A percentile compares a stretch with the other conserved stretches of the same genome.
Conservation (phyloP, 1,140 invertebrate genomes). For the Eumeta japonica region DNA sequence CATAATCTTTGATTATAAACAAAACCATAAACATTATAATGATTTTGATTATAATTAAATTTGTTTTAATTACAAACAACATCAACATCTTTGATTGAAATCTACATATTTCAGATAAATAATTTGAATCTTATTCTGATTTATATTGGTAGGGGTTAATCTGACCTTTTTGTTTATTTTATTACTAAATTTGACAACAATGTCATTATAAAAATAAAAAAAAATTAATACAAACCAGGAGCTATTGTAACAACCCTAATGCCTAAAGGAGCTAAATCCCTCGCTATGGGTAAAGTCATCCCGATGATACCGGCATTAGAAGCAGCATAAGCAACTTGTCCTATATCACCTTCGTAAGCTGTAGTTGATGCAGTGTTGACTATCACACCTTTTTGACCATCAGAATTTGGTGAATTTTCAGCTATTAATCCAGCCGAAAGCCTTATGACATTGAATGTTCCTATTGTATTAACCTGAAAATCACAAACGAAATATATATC, state of each 20-base stretch:
- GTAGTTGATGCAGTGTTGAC: constrained; percentile 95
- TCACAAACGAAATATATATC: constrained; percentile 17
- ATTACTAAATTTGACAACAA: constrained; percentile 12
- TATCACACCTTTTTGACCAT: constrained; percentile 89
- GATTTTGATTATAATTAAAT: too few species aligned
- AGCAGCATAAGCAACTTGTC: constrained; percentile 89
- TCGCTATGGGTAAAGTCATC: constrained; percentile 92
- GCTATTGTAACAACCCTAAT: constrained; percentile 85
- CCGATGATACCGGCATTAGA: constrained; percentile 85
- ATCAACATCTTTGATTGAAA: too few species aligned
- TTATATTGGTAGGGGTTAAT: too few species aligned
- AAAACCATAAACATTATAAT: too few species aligned
- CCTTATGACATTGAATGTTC: constrained; percentile 93
- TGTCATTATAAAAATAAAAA: neutral
- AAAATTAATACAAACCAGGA: constrained; percentile 62
- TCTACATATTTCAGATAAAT: too few species aligned
- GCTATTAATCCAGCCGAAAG: constrained; percentile 78
- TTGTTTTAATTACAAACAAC: too few species aligned
- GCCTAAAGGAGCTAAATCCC: constrained; percentile 78
- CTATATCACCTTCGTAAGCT: constrained; percentile 95
- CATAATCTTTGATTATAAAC: too few species aligned
- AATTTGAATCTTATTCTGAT: too few species aligned
- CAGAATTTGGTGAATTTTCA: constrained; percentile 75
- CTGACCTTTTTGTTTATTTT: too few species aligned
- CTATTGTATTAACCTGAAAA: constrained; percentile 78